These are phyloP conservation scores for Diachasmimorpha longicaudata DNA, from an alignment of 1,140 invertebrate species.

Conservation along the genomic window DNA sequence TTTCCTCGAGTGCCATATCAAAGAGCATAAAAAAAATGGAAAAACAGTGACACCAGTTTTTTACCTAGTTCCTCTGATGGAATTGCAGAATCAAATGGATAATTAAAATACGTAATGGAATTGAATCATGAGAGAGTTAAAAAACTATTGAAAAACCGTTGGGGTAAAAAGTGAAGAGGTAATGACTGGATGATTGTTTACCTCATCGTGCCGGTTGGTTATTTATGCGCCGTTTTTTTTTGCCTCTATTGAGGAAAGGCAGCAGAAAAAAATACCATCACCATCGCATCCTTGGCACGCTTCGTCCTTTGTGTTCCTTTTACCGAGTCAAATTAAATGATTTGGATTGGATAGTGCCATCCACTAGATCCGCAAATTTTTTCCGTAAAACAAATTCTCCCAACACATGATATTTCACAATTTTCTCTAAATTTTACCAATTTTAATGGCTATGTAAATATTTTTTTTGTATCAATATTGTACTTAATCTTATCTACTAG, in stretches of 20 bases:
- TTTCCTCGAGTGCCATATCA: not conserved
- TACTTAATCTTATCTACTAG: not conserved
- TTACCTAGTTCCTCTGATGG: not conserved
- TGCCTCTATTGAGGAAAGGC: not conserved
- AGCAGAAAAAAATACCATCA: not conserved
- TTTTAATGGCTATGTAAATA: not conserved
- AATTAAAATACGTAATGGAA: not conserved
- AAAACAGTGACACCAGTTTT: not conserved
- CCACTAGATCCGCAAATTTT: not conserved
- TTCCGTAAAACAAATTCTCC: not conserved
- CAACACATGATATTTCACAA: not conserved
- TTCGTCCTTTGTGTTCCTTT: not conserved
- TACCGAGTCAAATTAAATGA: not conserved
- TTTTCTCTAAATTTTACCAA: not conserved
- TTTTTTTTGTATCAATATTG: not conserved
- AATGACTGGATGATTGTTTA: not conserved
- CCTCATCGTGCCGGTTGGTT: not conserved
- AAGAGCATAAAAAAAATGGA: not conserved
- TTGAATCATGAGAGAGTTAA: not conserved
- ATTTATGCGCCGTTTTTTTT: not conserved
- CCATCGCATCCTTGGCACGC: not conserved
- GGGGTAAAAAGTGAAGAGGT: not conserved
- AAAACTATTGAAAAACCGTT: not conserved
- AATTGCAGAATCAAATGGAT: not conserved
- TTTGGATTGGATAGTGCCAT: not conserved